Conservation (phyloP, 1,140 invertebrate species). For the Pseudomyrmex gracilis region DNA sequence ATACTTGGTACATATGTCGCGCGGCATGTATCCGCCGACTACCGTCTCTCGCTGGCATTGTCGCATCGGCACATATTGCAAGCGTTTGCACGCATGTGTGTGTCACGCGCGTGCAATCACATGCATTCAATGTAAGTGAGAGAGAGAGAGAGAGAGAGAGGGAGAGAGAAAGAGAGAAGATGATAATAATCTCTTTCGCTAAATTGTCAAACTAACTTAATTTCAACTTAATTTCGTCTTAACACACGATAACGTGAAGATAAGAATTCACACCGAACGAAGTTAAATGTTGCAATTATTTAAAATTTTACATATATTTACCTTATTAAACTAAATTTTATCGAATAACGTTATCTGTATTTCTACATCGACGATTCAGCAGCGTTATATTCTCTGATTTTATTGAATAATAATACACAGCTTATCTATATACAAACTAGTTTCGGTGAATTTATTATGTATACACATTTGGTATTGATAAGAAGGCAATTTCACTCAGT, state of each 20-base stretch:
- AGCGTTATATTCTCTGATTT: too few relatives aligned
- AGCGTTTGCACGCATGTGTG: not conserved
- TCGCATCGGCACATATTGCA: conserved; percentile 34
- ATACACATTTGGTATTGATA: not conserved
- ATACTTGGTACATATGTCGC: conserved; percentile 39
- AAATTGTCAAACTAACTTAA: conserved; percentile 80
- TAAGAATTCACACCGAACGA: not conserved
- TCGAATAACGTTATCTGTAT: too few relatives aligned
- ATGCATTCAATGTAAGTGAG: conserved; percentile 18
- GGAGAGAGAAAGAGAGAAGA: conserved; percentile 56
- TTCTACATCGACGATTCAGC: too few relatives aligned
- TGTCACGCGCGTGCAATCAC: conserved; percentile 46
- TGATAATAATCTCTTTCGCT: conserved; percentile 79
- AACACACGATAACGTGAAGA: not conserved
- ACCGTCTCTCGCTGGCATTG: not conserved
- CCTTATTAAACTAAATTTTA: too few relatives aligned
- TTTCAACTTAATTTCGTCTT: conserved; percentile 23
- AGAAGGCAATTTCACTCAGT: conserved; percentile 3
- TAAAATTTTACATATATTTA: too few relatives aligned
- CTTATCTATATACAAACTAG: too few relatives aligned
- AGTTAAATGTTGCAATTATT: not conserved
- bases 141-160: conserved; percentile 18
- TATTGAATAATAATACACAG: too few relatives aligned
- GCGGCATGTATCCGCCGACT: not conserved
- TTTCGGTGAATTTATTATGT: too few relatives aligned